Evolutionary conservation across 2,113 vertebrate species (phyloP).

Genomic region (Percopsis transmontana): DNA sequence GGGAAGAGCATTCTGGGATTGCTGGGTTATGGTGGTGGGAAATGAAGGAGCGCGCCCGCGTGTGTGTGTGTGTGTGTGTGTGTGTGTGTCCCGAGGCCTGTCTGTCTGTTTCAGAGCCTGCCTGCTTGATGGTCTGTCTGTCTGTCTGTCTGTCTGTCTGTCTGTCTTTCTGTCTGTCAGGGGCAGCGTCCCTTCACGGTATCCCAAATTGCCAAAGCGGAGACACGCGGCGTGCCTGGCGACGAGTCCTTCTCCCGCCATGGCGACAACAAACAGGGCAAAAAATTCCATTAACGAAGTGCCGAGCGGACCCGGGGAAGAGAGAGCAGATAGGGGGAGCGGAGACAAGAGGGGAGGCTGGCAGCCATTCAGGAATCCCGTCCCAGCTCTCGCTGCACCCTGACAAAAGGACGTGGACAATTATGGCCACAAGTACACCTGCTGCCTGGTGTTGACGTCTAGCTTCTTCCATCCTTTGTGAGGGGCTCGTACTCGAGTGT

Average conservation of each 20-base stretch:
- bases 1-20: constrained; percentile 73
- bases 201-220: constrained; percentile 12
- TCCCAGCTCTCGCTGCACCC: constrained; percentile 75
- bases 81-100: constrained; percentile 14
- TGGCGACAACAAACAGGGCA: constrained; percentile 89
- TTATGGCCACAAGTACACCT: constrained; percentile 48
- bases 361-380: constrained; percentile 82
- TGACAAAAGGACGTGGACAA: constrained; percentile 71
- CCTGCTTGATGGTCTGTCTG: not conserved
- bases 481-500: too few relatives aligned
- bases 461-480: constrained; percentile 29
- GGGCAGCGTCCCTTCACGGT: constrained; percentile 24
- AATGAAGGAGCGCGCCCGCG: constrained; percentile 35
- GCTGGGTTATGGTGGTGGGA: constrained; percentile 65
- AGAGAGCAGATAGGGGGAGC: constrained; percentile 27
- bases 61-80: constrained; percentile 19
- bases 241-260: constrained; percentile 82
- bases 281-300: constrained; percentile 79
- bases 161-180: constrained; percentile 30
- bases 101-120: too few relatives aligned
- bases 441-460: constrained; percentile 23
- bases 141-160: constrained; percentile 72
- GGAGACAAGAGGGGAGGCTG: constrained; percentile 61
- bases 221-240: constrained; percentile 81
- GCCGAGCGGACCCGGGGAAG: constrained; percentile 10